Evolutionary conservation across 2,797 vertebrate species (phyloP).

Genomic region (Darevskia nairensis): DNA sequence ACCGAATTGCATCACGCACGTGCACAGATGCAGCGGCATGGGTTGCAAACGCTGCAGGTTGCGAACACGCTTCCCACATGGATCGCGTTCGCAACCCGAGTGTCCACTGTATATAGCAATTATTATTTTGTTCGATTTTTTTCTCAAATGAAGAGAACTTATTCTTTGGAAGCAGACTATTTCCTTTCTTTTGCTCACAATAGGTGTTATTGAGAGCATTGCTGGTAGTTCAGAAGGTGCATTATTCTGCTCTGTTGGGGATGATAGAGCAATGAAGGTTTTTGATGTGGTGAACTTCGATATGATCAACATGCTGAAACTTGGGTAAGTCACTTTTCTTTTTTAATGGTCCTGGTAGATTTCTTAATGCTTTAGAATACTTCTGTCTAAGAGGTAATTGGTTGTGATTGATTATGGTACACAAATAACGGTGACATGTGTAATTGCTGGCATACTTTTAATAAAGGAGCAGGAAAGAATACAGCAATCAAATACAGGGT

Average conservation of each 20-base stretch:
- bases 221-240: conserved; percentile 93
- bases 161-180: background rate
- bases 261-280: conserved; percentile 98
- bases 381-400: background rate
- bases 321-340: conserved; percentile 85
- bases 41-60: too few relatives aligned
- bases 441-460: background rate
- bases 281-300: conserved; percentile 99
- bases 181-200: conserved; percentile 51
- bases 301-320: conserved; percentile 99
- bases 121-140: background rate
- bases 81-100: too few relatives aligned
- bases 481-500: background rate
- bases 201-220: conserved; percentile 94
- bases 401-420: background rate
- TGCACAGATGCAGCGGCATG: too few relatives aligned
- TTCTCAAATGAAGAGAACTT: background rate
- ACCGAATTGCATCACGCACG: too few relatives aligned
- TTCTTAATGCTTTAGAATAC: background rate
- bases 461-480: background rate
- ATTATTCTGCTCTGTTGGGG: conserved; percentile 94
- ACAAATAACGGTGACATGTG: background rate
- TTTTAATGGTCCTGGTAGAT: background rate
- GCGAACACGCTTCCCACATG: too few relatives aligned
- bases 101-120: background rate